These are phyloP conservation scores for Prochilodus magdalenae DNA, from an alignment of 2,113 vertebrate species.

Conservation along the genomic window DNA sequence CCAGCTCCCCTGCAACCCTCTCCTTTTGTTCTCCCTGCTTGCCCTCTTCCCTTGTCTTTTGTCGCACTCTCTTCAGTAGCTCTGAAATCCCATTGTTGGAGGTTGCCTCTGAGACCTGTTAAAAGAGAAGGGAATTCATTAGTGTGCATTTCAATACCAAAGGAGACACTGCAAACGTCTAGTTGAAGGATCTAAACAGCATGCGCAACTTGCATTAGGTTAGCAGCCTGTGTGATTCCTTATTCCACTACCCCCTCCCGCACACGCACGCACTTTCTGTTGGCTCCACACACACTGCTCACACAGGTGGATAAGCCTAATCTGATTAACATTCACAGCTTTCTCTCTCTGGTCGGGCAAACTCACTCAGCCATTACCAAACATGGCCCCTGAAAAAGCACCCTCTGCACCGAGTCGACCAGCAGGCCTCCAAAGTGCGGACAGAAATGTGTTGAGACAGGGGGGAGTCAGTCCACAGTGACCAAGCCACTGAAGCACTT, in stretches of 20 bases:
- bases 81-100: slow-evolving; percentile 64
- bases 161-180: slow-evolving; percentile 38
- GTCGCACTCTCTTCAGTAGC: slow-evolving; percentile 63
- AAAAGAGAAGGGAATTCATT: slow-evolving; percentile 56
- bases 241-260: background rate
- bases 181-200: slow-evolving; percentile 7
- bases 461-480: slow-evolving; percentile 64
- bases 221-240: slow-evolving; percentile 26
- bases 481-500: slow-evolving; percentile 57
- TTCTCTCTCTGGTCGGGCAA: slow-evolving; percentile 35
- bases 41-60: slow-evolving; percentile 55
- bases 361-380: slow-evolving; percentile 49
- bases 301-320: slow-evolving; percentile 60
- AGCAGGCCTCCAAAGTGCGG: slow-evolving; percentile 7
- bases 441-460: slow-evolving; percentile 62
- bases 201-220: slow-evolving; percentile 11
- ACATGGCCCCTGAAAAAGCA: slow-evolving; percentile 44
- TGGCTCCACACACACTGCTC: slow-evolving; percentile 21
- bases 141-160: slow-evolving; percentile 41
- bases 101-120: slow-evolving; percentile 65
- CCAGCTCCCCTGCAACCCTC: slow-evolving; percentile 38
- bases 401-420: slow-evolving; percentile 12
- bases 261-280: slow-evolving; percentile 11
- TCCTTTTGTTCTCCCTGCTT: slow-evolving; percentile 49
- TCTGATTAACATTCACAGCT: slow-evolving; percentile 62